Evolutionary conservation across 2,888 invertebrate species (phyloP), one percentile per base, ranked within the genome.

Genomic region (Spodoptera littoralis): DNA sequence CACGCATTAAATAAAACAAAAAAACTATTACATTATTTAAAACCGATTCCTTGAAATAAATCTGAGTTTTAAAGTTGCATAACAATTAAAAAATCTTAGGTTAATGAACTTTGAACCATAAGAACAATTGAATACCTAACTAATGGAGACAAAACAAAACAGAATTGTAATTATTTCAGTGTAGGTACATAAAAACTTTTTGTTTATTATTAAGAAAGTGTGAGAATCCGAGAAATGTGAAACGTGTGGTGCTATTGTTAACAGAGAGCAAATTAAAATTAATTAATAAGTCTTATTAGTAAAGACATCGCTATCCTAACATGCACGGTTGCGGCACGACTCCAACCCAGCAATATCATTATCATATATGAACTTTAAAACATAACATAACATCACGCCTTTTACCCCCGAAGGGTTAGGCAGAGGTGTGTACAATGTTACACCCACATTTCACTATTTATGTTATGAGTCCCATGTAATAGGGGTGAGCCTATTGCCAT

Each of bases 201-300:
- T 44, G 45, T 47, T 61, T 72, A 18, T 18, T 18, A 18, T 61
- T 5, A 9, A 55, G n/a, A 56, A 44, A 53, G 52, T 55, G 53
- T 65, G 74, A 41, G 69, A 73, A 50, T 13, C 45, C 4, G 6
- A 59, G 12, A 52, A 53, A 30, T 22, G 61, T 60, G 48, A 62
- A 69, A 62, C n/a, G n/a, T n/a, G n/a, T n/a, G 59, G 57, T 5
- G 1, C 41, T 56, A 60, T 71, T 73, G 62, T 71, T 66, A 44
- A 13, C 42, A 5, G 47, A 57, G 45, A 54, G 12, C 46, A 11
- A 44, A 60, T 43, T 9, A 18, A 47, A 49, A 43, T 51, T 11
- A 18, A 51, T 36, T 43, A 24, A 55, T 36, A 8, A 36, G 18
- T 36, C 9, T 9, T 36, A 36, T 30, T 36, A n/a, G n/a, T n/a